phyloP scores from a whole-genome alignment of 37 sponge, comb jelly and placozoan genomes.

The Oscarella lobularis region DNA sequence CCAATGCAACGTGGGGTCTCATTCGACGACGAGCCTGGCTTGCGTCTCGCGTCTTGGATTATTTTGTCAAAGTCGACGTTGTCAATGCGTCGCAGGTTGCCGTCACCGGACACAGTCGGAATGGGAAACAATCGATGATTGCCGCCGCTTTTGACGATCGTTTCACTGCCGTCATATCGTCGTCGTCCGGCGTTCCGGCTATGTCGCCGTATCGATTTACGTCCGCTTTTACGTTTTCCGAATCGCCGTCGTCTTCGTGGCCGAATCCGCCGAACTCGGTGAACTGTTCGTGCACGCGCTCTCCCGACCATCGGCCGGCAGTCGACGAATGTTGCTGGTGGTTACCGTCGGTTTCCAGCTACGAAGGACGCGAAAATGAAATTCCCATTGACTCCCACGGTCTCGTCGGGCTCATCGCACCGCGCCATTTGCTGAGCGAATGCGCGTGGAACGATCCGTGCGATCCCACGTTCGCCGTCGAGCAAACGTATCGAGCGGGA shows the following conservation, averaged over 20 bases:
- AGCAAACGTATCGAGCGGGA: background rate
- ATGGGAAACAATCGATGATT: conserved; percentile 5
- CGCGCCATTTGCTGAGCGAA: background rate
- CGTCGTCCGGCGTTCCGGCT: conserved; percentile 5
- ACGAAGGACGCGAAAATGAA: background rate
- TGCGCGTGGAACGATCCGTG: background rate
- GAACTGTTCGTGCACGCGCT: background rate
- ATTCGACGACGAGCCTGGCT: conserved; percentile 6
- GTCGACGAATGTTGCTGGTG: conserved; percentile 2
- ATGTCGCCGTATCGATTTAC: conserved; percentile 9
- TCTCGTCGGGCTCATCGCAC: conserved; percentile 6
- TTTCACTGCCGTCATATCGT: conserved; percentile 5
- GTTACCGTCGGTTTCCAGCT: background rate
- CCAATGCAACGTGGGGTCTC: conserved; percentile 1
- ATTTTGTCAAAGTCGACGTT: background rate
- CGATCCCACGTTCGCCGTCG: conserved; percentile 7
- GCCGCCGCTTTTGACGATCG: conserved; percentile 7
- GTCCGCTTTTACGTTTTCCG: background rate
- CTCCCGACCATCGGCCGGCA: background rate
- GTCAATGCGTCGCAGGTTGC: background rate
- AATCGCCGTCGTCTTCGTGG: background rate
- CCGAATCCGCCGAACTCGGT: background rate
- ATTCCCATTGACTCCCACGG: conserved; percentile 4
- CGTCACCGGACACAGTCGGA: conserved; percentile 6
- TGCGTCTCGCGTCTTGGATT: background rate